These are phyloP conservation scores for Brevipalpus yothersi DNA, from an alignment of 1,140 invertebrate species.

Conservation along the genomic window DNA sequence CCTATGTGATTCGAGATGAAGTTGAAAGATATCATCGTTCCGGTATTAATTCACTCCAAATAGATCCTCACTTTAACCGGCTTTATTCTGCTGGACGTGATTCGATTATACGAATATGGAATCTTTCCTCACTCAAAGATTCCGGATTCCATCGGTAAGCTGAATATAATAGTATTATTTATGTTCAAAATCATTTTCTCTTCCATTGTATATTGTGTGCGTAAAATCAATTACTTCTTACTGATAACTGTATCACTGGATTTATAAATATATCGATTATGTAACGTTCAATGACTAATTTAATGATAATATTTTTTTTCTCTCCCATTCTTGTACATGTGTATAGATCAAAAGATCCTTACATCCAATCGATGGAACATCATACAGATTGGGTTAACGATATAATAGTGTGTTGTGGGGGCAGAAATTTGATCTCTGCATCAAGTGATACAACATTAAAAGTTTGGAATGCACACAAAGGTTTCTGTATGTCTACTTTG, in stretches of 20 bases:
- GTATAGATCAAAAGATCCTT: conserved; percentile 35
- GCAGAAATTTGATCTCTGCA: conserved; percentile 89
- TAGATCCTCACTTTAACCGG: conserved; percentile 57
- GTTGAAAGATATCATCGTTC: conserved; percentile 77
- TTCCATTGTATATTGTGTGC: too few species aligned
- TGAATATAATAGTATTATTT: too few species aligned
- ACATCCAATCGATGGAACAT: conserved; percentile 68
- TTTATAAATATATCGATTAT: too few species aligned
- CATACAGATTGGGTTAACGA: conserved; percentile 99
- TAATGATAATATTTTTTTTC: too few species aligned
- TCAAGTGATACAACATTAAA: conserved; percentile 98
- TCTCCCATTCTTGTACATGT: neutral
- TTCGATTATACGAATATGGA: conserved; percentile 93
- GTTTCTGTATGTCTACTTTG: conserved; percentile 94
- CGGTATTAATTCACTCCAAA: conserved; percentile 83
- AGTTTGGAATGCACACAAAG: conserved; percentile 98
- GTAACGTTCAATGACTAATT: too few species aligned
- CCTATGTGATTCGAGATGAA: conserved; percentile 91
- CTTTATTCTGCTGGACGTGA: conserved; percentile 94
- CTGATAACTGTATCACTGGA: neutral
- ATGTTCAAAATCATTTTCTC: too few species aligned
- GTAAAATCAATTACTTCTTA: neutral
- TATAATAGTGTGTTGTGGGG: conserved; percentile 86
- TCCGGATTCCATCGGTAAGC: neutral
- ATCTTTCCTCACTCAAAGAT: conserved; percentile 19